Percentiles rank a stretch among this genome's conserved stretches.
Evolutionary conservation across 2,113 vertebrate genomes (phyloP).

Genomic region (Machaerirhynchus nigripectus): DNA sequence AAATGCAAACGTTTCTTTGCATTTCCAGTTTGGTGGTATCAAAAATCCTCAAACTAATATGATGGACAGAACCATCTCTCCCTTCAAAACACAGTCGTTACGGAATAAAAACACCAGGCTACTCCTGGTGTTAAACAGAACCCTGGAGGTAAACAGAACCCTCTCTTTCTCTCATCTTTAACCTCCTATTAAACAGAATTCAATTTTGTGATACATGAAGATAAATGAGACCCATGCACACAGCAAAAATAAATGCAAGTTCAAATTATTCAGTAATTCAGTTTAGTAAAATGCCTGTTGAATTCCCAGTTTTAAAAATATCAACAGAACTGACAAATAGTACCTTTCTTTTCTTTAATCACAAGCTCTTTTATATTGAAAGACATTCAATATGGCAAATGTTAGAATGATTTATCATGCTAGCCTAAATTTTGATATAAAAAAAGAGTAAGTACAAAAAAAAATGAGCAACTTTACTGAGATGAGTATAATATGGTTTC

Average conservation of each 20-base stretch:
- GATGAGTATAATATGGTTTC: neutral
- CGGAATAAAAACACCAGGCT: neutral
- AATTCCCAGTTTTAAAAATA: neutral
- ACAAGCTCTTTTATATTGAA: neutral
- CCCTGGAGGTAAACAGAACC: neutral
- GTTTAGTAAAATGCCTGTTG: neutral
- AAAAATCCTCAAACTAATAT: neutral
- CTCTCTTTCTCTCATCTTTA: neutral
- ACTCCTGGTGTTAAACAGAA: too few relatives aligned
- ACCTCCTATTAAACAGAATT: neutral
- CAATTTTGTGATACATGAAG: neutral
- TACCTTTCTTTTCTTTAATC: neutral
- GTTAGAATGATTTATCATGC: neutral
- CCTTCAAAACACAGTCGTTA: neutral
- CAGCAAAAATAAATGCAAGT: neutral
- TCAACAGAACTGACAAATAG: neutral
- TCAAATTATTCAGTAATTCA: neutral
- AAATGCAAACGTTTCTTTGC: neutral
- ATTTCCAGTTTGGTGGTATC: neutral
- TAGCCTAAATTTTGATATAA: neutral
- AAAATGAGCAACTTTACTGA: neutral
- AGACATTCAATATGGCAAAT: neutral
- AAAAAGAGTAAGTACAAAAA: neutral
- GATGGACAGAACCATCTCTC: neutral
- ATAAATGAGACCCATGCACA: neutral